Evolutionary conservation across 2,113 vertebrate genomes (phyloP).

Genomic region (Thunnus thynnus): DNA sequence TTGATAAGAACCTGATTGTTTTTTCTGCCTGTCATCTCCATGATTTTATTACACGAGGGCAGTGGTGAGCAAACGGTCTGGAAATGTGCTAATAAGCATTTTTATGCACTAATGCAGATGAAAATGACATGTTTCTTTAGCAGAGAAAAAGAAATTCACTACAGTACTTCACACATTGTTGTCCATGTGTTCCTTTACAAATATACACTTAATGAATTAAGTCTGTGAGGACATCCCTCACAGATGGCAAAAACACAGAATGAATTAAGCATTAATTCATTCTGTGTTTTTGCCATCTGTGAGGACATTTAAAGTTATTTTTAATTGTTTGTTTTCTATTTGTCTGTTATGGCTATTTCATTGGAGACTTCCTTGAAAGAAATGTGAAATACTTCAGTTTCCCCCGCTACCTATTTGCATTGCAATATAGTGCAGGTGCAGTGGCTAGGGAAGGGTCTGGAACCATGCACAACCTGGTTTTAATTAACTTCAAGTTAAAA

Average conservation of each 20-base stretch:
- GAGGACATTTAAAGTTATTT: conserved; percentile 32
- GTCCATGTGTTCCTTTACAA: conserved; percentile 1
- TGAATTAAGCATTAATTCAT: conserved; percentile 13
- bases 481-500: conserved; percentile 89
- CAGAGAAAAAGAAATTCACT: conserved; percentile 9
- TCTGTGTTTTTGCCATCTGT: conserved; percentile 37
- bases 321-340: conserved; percentile 55
- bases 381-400: conserved; percentile 64
- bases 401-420: conserved; percentile 74
- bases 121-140: conserved; percentile 22
- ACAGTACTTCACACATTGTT: background rate
- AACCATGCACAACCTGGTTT: conserved; percentile 81
- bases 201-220: background rate
- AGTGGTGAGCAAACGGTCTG: conserved; percentile 1
- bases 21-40: conserved; percentile 42
- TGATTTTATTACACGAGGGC: conserved; percentile 26
- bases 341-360: conserved; percentile 48
- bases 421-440: conserved; percentile 77
- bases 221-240: too few species aligned
- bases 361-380: conserved; percentile 57
- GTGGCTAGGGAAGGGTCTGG: conserved; percentile 73
- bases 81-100: conserved; percentile 36
- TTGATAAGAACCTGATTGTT: conserved; percentile 72
- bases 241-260: too few species aligned
- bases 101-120: conserved; percentile 26